phyloP scores from a whole-genome alignment of 2,888 invertebrate genomes.

The Spatulosminthurus flaviceps region DNA sequence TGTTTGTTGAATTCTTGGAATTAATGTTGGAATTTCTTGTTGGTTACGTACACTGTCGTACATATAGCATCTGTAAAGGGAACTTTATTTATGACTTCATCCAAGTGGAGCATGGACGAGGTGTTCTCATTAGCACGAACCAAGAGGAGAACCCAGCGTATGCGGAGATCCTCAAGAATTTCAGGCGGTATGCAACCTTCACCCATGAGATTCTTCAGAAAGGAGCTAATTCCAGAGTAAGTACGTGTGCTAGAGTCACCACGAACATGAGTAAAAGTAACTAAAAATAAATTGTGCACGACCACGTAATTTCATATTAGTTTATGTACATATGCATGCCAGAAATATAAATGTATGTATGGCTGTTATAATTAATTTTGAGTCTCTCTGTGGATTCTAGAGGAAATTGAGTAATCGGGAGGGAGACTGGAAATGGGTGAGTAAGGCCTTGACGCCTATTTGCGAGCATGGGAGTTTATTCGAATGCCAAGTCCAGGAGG shows the following conservation, averaged over 20 bases:
- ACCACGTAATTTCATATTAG: too few relatives aligned
- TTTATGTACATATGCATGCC: too few relatives aligned
- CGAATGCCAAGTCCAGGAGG: slow-evolving; percentile 57
- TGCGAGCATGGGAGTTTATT: slow-evolving; percentile 61
- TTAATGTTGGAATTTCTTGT: too few relatives aligned
- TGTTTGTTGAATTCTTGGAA: too few relatives aligned
- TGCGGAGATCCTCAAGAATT: slow-evolving; percentile 57
- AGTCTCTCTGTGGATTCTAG: not conserved
- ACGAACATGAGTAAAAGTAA: too few relatives aligned
- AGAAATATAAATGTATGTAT: too few relatives aligned
- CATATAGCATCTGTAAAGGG: slow-evolving; percentile 57
- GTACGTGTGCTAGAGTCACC: not conserved
- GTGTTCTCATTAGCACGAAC: slow-evolving; percentile 51
- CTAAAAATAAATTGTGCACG: too few relatives aligned
- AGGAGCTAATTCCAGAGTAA: slow-evolving; percentile 56
- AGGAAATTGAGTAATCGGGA: slow-evolving; percentile 54
- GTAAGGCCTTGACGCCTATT: slow-evolving; percentile 59
- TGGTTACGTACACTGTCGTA: too few relatives aligned
- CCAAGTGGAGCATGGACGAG: slow-evolving; percentile 61
- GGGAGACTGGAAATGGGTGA: slow-evolving; percentile 61
- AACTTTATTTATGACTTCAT: slow-evolving; percentile 60
- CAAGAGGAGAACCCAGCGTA: slow-evolving; percentile 28
- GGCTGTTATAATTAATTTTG: too few relatives aligned
- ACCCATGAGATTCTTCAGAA: slow-evolving; percentile 59
- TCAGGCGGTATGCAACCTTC: slow-evolving; percentile 54